Evolutionary conservation across 2,113 vertebrate species (phyloP).

Genomic region (Archilochus colubris): DNA sequence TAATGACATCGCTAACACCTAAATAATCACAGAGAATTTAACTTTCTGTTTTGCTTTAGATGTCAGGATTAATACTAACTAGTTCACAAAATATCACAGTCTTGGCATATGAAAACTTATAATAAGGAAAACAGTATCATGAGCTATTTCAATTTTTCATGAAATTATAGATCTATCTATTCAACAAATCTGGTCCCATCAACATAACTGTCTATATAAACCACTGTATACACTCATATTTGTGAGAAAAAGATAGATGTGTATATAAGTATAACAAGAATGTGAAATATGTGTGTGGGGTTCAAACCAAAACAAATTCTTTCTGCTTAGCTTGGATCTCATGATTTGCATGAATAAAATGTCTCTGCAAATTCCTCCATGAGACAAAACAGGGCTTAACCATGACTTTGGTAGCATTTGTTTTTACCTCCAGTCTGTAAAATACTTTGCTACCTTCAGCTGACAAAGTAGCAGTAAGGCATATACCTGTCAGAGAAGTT

Average conservation of each 20-base stretch:
- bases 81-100: background rate
- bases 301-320: background rate
- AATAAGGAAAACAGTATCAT: background rate
- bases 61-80: background rate
- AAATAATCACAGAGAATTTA: background rate
- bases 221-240: accelerated
- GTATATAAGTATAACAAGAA: background rate
- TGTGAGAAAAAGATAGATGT: background rate
- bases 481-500: background rate
- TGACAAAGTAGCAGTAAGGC: background rate
- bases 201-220: background rate
- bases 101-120: background rate
- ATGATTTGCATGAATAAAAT: background rate
- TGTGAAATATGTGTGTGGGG: background rate
- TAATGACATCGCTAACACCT: background rate
- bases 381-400: background rate
- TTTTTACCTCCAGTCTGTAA: background rate
- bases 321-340: background rate
- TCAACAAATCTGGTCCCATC: background rate
- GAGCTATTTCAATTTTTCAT: background rate
- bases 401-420: background rate
- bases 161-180: background rate
- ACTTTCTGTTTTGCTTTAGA: background rate
- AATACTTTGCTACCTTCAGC: background rate
- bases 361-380: background rate